Base-by-base conservation (phyloP, 2,888 invertebrate genomes). In the Nomada flava region DNA sequence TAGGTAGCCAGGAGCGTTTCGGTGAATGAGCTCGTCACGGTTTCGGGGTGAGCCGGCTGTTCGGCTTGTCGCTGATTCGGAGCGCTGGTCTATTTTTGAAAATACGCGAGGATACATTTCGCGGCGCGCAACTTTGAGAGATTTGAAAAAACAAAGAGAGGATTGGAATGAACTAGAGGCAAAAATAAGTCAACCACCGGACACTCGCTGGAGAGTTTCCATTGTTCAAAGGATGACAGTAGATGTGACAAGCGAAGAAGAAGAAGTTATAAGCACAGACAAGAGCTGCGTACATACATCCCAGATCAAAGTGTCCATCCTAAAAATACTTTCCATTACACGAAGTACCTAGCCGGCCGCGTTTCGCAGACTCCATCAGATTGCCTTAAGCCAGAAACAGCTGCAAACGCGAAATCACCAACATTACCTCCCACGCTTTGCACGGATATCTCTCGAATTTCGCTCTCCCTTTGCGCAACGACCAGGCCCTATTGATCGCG, bases 351-450 rank as follows among this genome's bases (percentile, higher is more conserved):
- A 15, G 47, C 47, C 11, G 15, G 15, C 10, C 47, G 15, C 47
- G 47, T 47, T 47, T 47, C 47, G 15, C 47, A 15, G 47, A 47
- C 11, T 15, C 47, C 13, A 4, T 9, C 57, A 15, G 2, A 47
- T 20, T 4, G 70, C 47, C 59, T 29, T 47, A 47, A 59, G 29
- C 26, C 20, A 47, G 59, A 59, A 70, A 70, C 47, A 57, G 47
- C 59, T 68, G 53, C 67, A 10, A 59, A 26, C 55, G 47, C 15
- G 69, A 69, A 47, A 70, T 59, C 47, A 23, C 47, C 47, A 15
- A 47, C 47, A 50, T 70, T 59, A 29, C 59, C 44, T 59, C 69
- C 59, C 69, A 70, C 69, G 69, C 57, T n/a, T 42, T 26, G n/a
- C 18, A 44, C 68, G 23, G n/a, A 60, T 29, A 29, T 4, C 70